Conservation (phyloP, 2,113 vertebrate species). For the Psophia crepitans region DNA sequence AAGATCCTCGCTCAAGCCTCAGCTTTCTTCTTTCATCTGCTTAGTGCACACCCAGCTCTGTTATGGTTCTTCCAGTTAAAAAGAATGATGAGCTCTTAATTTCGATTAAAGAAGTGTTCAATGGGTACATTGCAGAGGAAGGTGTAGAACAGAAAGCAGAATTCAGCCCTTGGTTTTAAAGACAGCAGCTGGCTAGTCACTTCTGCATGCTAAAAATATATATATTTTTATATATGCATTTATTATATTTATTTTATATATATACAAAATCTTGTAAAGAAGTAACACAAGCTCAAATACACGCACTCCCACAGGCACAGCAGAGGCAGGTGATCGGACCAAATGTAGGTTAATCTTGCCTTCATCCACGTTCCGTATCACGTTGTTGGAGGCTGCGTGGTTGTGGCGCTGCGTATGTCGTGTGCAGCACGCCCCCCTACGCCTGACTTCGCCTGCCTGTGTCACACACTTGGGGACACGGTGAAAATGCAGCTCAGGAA, state of each 20-base stretch:
- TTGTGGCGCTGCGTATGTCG: not conserved
- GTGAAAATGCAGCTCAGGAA: not conserved
- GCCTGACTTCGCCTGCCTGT: not conserved
- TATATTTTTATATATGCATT: no score
- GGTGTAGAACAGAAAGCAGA: not conserved
- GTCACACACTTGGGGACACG: not conserved
- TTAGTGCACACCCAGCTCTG: not conserved
- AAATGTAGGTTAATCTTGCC: not conserved
- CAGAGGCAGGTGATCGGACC: not conserved
- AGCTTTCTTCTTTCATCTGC: not conserved
- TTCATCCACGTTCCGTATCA: not conserved
- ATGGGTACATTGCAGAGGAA: accelerated
- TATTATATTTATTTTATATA: not conserved
- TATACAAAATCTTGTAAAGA: not conserved
- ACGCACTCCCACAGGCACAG: accelerated
- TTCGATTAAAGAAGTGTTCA: not conserved
- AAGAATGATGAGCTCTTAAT: not conserved
- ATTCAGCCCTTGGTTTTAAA: not conserved
- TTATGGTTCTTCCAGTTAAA: not conserved
- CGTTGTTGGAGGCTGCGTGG: not conserved
- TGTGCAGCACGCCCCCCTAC: not conserved
- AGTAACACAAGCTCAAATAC: not conserved
- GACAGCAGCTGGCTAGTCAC: not conserved
- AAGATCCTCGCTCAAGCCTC: not conserved
- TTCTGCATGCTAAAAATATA: not conserved